phyloP scores from a whole-genome alignment of 2,888 invertebrate genomes.

The Microctonus hyperodae region DNA sequence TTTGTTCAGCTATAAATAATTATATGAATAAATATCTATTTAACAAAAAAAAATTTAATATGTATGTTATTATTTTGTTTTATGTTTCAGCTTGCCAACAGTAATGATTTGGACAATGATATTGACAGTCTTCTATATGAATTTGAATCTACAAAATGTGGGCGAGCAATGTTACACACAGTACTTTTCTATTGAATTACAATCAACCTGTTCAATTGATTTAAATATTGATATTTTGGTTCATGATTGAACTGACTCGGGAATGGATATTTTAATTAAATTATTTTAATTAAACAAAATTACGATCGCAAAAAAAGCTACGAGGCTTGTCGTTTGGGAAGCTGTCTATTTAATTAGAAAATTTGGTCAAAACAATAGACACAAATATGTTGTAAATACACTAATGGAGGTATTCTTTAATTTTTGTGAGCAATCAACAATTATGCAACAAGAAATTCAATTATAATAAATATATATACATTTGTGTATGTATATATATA shows the following conservation, averaged over 20 bases:
- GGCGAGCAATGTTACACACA: constrained; percentile 89
- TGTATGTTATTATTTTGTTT: constrained; percentile 20
- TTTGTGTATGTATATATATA: background rate
- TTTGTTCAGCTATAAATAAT: background rate
- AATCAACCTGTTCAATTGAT: constrained; percentile 6
- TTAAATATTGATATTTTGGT: background rate
- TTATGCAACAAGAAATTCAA: background rate
- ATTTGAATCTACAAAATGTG: constrained; percentile 85
- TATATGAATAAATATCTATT: background rate
- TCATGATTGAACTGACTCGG: background rate
- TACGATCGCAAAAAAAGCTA: background rate
- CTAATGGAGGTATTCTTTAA: background rate
- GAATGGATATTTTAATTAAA: background rate
- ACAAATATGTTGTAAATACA: background rate
- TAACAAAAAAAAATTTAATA: too few species aligned
- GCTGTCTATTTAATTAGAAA: background rate
- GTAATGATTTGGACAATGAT: constrained; percentile 95
- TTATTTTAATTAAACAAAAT: background rate
- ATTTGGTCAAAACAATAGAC: background rate
- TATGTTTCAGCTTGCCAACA: constrained; percentile 77
- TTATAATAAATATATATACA: background rate
- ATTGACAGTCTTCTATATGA: constrained; percentile 95
- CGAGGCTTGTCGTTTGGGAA: background rate
- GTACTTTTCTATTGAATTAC: constrained; percentile 90
- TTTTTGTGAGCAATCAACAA: background rate